Evolutionary conservation across 1,140 invertebrate species (phyloP).

Genomic region (Yoshiicerus persimilis): DNA sequence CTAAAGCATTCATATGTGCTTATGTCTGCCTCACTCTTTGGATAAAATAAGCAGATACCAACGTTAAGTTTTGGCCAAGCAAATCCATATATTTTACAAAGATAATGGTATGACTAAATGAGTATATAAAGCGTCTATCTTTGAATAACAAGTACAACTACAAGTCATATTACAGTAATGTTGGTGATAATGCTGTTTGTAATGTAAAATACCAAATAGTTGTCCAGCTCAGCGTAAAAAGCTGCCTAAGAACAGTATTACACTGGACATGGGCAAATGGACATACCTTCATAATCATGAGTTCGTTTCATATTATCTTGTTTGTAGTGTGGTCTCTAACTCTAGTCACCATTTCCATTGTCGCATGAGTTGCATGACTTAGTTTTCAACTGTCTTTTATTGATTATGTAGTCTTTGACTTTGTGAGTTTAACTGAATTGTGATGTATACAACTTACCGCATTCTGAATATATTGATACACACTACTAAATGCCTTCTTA

Average conservation of each 20-base stretch:
- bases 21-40: background rate
- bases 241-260: background rate
- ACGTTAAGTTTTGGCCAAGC: background rate
- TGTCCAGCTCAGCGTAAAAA: conserved; percentile 6
- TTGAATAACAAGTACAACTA: background rate
- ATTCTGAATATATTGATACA: too few species aligned
- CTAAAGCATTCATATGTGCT: background rate
- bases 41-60: background rate
- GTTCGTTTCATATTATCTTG: background rate
- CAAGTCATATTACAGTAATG: background rate
- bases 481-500: too few species aligned
- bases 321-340: background rate
- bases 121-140: too few species aligned
- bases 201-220: background rate
- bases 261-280: background rate
- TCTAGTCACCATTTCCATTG: background rate
- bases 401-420: conserved; percentile 32
- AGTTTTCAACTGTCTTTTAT: conserved; percentile 22
- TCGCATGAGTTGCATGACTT: background rate
- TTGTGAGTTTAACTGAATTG: background rate
- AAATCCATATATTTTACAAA: background rate
- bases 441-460: background rate
- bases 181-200: background rate
- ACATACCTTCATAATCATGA: background rate
- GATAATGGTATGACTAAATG: too few species aligned